These are phyloP conservation scores for Onychostoma macrolepis DNA, from an alignment of 2,113 vertebrate genomes.

Conservation along the genomic window DNA sequence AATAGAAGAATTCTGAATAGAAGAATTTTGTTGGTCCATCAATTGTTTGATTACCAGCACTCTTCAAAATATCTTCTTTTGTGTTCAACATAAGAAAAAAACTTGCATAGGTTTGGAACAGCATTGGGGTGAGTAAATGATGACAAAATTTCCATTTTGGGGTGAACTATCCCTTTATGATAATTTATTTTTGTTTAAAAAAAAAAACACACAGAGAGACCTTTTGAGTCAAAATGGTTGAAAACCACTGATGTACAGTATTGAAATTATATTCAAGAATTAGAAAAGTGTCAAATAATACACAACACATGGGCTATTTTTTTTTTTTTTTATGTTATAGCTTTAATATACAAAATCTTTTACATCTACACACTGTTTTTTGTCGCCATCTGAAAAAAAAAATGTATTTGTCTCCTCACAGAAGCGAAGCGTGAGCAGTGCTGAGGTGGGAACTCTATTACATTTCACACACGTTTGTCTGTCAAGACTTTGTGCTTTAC, in stretches of 20 bases:
- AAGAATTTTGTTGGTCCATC: too few relatives aligned
- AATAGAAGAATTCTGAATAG: too few relatives aligned
- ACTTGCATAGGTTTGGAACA: too few relatives aligned
- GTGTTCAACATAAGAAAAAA: too few relatives aligned
- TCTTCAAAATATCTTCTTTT: too few relatives aligned
- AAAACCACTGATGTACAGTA: neutral
- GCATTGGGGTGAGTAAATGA: too few relatives aligned
- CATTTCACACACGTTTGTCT: neutral
- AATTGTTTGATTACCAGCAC: too few relatives aligned
- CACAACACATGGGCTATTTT: too few relatives aligned
- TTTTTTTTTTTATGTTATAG: neutral
- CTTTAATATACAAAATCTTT: neutral
- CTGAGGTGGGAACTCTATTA: constrained; percentile 60
- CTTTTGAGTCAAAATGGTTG: neutral
- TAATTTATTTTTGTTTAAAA: too few relatives aligned
- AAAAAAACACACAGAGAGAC: too few relatives aligned
- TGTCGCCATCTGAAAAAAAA: neutral
- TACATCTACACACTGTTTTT: neutral
- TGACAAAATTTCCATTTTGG: too few relatives aligned
- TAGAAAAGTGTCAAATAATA: neutral
- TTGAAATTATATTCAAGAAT: neutral
- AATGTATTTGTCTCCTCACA: constrained; percentile 43
- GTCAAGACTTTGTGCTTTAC: neutral
- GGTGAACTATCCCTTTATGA: too few relatives aligned
- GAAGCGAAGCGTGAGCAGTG: constrained; percentile 67